Evolutionary conservation across 2,113 vertebrate genomes (phyloP), one percentile per base, ranked within the genome.

Genomic region (Pelodiscus sinensis): DNA sequence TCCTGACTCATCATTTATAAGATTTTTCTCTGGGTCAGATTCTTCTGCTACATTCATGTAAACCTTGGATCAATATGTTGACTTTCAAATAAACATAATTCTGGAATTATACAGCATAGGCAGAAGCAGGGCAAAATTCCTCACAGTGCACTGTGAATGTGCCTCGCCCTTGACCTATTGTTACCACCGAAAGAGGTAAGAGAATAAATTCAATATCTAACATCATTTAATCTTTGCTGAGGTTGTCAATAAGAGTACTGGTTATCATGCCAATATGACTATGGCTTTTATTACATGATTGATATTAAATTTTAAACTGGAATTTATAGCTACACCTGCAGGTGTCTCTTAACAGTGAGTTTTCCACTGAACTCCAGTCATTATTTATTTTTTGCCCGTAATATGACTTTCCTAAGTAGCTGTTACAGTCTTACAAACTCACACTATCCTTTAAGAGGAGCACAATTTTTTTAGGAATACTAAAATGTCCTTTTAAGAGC

Each of bases 271-370:
- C 14, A 65, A n/a, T n/a, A 68, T 2, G 8, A 68, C 14, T 16
- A 3, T 16, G 29, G 24, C 29, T 68, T 68, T 68, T 68, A 87
- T 5, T 25, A 19, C 6, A 5, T 71, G 4, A 2, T 68, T 15
- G 29, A 50, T 81, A 92, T 56, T 87, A 93, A 96, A 88, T 81
- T 27, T 71, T 24, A 60, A 9, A 51, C 71, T 79, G 75, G 56
- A 85, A 90, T 44, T 77, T 62, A 87, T 19, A 93, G 79, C 16
- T 80, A 84, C 55, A 86, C 82, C 18, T 91, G 16, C 91, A 94
- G 14, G 10, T 38, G 80, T 4, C 35, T 82, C 31, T 68, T 68
- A 68, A 16, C 31, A 15, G 8, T n/a, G 16, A 68, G 65, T 9
- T n/a, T 68, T 35, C 31, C 65, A 31, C 16, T n/a, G 29, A 68